phyloP scores from a whole-genome alignment of 1,140 invertebrate species.

The Drosophila sulfurigaster region DNA sequence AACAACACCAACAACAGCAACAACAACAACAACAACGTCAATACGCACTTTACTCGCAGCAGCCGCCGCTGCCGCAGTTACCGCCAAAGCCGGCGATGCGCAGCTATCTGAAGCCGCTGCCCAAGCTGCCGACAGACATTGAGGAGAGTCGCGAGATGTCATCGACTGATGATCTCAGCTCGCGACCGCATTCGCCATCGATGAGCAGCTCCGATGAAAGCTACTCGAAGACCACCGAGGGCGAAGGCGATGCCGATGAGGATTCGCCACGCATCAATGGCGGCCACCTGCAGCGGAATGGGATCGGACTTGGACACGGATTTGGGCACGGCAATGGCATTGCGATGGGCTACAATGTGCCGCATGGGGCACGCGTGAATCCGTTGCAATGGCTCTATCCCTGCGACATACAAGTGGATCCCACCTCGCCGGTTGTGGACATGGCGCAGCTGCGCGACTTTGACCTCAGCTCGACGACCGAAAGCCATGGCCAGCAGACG shows the following conservation, averaged over 20 bases:
- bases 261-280: conserved; percentile 75
- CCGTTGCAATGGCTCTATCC: conserved; percentile 87
- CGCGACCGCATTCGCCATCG: conserved; percentile 91
- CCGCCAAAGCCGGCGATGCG: conserved; percentile 63
- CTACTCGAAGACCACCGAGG: conserved; percentile 90
- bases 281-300: conserved; percentile 59
- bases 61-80: conserved; percentile 69
- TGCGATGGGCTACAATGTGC: conserved; percentile 28
- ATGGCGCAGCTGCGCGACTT: conserved; percentile 78
- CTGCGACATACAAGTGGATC: conserved; percentile 87
- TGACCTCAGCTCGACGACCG: conserved; percentile 83
- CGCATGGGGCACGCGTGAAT: conserved; percentile 57
- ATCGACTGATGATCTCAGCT: conserved; percentile 92
- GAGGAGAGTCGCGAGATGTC: conserved; percentile 86
- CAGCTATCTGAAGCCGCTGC: conserved; percentile 86
- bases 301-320: conserved; percentile 21
- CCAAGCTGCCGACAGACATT: conserved; percentile 85
- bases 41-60: conserved; percentile 83
- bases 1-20: conserved; percentile 84
- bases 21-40: conserved; percentile 85
- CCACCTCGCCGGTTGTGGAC: conserved; percentile 74
- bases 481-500: conserved; percentile 85
- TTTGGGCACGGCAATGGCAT: conserved; percentile 9
- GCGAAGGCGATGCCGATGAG: conserved; percentile 79
- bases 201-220: conserved; percentile 93